A percentile compares a stretch with the other conserved stretches of the same genome.
These are phyloP conservation scores for Drosophila funebris DNA, from an alignment of 1,140 invertebrate genomes.

Conservation along the genomic window DNA sequence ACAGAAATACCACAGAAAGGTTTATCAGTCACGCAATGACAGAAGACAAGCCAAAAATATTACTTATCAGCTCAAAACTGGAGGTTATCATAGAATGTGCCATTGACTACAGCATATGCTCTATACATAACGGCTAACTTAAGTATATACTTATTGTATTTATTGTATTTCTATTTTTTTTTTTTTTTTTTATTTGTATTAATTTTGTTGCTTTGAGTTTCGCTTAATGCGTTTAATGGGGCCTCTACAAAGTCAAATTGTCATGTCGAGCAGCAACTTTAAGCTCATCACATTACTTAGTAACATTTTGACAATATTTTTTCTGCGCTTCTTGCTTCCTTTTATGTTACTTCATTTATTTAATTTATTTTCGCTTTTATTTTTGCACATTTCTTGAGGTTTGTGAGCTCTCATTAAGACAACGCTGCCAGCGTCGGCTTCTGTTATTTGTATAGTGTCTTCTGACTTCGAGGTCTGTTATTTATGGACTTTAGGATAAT, in stretches of 20 bases:
- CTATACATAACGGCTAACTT: conserved; percentile 9
- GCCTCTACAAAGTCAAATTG: conserved; percentile 33
- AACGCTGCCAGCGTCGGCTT: conserved; percentile 33
- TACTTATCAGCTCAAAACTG: conserved; percentile 45
- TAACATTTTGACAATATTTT: conserved; percentile 29
- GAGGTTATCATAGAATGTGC: conserved; percentile 42
- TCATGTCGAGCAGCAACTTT: conserved; percentile 23
- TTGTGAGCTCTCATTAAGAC: conserved; percentile 65
- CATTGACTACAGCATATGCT: conserved; percentile 19
- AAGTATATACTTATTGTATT: not conserved
- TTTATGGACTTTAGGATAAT: conserved; percentile 29
- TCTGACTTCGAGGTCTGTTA: conserved; percentile 18
- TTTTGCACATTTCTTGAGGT: conserved; percentile 39
- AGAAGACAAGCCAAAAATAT: conserved; percentile 21
- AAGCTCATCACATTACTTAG: conserved; percentile 27
- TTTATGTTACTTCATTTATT: conserved; percentile 2
- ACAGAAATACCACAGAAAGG: conserved; percentile 22
- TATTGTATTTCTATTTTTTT: not conserved
- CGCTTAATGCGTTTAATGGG: conserved; percentile 48
- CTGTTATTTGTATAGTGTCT: conserved; percentile 31
- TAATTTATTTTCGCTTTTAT: conserved; percentile 10
- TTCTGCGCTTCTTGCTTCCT: not conserved
- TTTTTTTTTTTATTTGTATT: not conserved
- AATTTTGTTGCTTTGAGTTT: conserved; percentile 4
- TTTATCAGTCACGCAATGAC: conserved; percentile 69